Evolutionary conservation across 2,888 invertebrate genomes (phyloP).

Genomic region (Synergus itoensis): DNA sequence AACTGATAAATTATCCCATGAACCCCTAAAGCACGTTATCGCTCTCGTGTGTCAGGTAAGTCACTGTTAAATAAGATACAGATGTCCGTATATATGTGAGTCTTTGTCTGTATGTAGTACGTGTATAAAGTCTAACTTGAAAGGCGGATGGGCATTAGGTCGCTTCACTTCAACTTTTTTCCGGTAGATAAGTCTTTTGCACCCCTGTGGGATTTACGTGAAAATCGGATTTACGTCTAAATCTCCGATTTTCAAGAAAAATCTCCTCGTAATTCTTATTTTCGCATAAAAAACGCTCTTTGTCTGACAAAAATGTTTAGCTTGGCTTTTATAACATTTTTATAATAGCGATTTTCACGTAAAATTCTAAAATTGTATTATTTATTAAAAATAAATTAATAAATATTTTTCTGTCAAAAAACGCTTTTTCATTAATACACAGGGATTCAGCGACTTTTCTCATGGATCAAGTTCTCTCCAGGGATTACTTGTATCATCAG

Average conservation of each 20-base stretch:
- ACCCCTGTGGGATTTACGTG: constrained; percentile 17
- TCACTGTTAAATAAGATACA: constrained; percentile 7
- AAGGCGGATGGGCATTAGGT: neutral
- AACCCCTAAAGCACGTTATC: constrained; percentile 35
- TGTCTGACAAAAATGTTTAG: neutral
- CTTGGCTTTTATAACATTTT: too few species aligned
- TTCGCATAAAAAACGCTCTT: neutral
- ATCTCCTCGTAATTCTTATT: neutral
- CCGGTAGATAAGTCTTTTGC: constrained; percentile 16
- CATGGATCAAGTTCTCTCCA: neutral
- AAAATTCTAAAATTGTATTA: neutral
- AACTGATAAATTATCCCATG: constrained; percentile 33
- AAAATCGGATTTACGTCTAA: constrained; percentile 17
- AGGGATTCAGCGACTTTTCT: neutral
- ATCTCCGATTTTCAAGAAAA: neutral
- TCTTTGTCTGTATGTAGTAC: neutral
- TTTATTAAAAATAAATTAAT: neutral
- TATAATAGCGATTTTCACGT: too few species aligned
- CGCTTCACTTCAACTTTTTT: constrained; percentile 23
- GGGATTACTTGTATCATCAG: neutral
- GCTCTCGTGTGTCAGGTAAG: constrained; percentile 30
- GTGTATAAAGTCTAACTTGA: neutral
- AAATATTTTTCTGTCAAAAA: too few species aligned
- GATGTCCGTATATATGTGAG: neutral
- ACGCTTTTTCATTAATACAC: neutral